These are phyloP conservation scores for Umimayanthus kanabou DNA, from an alignment of 92 coral and sea anemone species.

Conservation along the genomic window DNA sequence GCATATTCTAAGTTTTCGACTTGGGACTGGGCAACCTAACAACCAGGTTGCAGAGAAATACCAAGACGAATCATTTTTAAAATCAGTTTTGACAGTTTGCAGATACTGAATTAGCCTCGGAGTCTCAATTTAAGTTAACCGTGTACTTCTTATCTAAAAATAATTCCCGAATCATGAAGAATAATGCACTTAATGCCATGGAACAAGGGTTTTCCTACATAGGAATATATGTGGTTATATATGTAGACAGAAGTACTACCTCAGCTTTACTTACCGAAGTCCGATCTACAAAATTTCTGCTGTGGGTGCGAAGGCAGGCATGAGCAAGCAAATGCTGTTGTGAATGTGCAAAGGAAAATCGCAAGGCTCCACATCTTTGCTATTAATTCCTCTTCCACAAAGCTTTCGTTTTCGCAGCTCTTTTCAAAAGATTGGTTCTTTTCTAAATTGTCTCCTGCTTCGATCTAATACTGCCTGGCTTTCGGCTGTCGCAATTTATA, in stretches of 20 bases:
- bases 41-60: not conserved
- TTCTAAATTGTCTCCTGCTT: not conserved
- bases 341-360: not conserved
- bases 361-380: not conserved
- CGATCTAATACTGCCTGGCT: not conserved
- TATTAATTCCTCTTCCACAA: not conserved
- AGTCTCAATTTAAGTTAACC: not conserved
- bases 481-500: not conserved
- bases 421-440: not conserved
- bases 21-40: too few species aligned
- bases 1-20: too few species aligned
- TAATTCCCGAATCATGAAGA: too few species aligned
- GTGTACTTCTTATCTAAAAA: too few species aligned
- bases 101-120: not conserved
- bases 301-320: slow-evolving; percentile 90
- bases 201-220: not conserved
- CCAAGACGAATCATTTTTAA: too few species aligned
- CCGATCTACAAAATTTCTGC: slow-evolving; percentile 81
- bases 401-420: not conserved
- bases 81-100: too few species aligned
- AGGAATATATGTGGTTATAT: not conserved
- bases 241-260: not conserved
- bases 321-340: slow-evolving; percentile 56
- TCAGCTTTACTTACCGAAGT: slow-evolving; percentile 72
- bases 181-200: not conserved